These are phyloP conservation scores for Lucilia cuprina DNA, from an alignment of 1,140 invertebrate species.

Conservation along the genomic window DNA sequence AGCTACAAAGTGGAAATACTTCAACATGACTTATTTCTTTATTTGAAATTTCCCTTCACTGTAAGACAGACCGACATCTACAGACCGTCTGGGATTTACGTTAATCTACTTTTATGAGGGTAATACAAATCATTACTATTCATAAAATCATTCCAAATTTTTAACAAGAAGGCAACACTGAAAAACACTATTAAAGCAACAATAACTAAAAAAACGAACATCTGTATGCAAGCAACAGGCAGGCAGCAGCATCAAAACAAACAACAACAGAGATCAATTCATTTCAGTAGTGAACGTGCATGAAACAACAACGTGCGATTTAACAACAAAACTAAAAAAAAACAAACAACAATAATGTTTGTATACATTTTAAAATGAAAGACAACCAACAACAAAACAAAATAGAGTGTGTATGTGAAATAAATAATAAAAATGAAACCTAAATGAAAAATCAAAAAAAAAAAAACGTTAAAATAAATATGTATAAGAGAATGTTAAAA, in stretches of 20 bases:
- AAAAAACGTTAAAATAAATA: background rate
- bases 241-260: constrained; percentile 8
- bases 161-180: background rate
- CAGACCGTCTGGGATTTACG: too few relatives aligned
- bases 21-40: too few relatives aligned
- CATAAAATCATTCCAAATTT: too few relatives aligned
- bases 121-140: too few relatives aligned
- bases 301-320: background rate
- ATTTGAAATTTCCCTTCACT: too few relatives aligned
- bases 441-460: background rate
- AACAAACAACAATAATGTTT: too few relatives aligned
- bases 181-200: background rate
- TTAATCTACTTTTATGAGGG: too few relatives aligned
- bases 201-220: background rate
- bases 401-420: background rate
- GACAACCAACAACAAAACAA: background rate
- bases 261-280: background rate
- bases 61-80: too few relatives aligned
- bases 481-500: background rate
- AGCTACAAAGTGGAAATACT: too few relatives aligned
- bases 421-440: background rate
- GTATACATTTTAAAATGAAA: background rate
- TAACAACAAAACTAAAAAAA: background rate
- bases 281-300: background rate
- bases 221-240: background rate